Conservation (phyloP, 2,797 vertebrate species). For the Sebastes oblongus region DNA sequence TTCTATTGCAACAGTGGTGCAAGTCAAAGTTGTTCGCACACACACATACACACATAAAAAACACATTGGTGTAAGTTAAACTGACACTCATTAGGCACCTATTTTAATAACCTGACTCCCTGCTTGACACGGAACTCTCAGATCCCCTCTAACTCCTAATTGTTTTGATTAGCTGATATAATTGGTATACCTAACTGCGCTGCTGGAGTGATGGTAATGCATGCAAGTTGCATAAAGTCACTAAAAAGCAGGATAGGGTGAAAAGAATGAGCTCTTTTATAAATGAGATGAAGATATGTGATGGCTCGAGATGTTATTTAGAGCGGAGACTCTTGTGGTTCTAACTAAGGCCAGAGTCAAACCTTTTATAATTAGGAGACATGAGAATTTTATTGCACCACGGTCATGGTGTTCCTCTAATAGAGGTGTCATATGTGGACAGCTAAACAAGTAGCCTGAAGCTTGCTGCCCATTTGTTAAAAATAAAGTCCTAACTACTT, state of each 20-base stretch:
- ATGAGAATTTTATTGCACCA: constrained; percentile 56
- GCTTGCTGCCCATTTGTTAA: constrained; percentile 71
- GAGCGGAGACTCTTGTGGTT: constrained; percentile 47
- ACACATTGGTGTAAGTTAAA: constrained; percentile 41
- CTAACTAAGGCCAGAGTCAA: constrained; percentile 66
- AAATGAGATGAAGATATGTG: constrained; percentile 73
- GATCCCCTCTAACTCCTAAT: constrained; percentile 73
- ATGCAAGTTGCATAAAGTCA: constrained; percentile 57
- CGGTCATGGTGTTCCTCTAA: constrained; percentile 67
- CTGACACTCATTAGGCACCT: constrained; percentile 72
- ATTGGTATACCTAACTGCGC: constrained; percentile 72
- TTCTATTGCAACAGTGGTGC: background rate
- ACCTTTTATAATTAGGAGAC: constrained; percentile 78
- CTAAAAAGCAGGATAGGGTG: constrained; percentile 37
- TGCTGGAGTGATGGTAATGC: constrained; percentile 56
- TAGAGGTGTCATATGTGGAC: constrained; percentile 72
- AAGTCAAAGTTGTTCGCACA: constrained; percentile 1
- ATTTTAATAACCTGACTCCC: constrained; percentile 75
- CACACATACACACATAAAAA: constrained; percentile 15
- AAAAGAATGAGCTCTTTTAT: constrained; percentile 32
- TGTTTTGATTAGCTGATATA: constrained; percentile 81
- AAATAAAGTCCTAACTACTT: constrained; percentile 73
- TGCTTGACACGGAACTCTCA: constrained; percentile 67
- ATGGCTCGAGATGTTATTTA: constrained; percentile 67
- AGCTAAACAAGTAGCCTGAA: constrained; percentile 68